Base-by-base conservation (phyloP, 2,113 vertebrate species). In the Todiramphus saurophagus region DNA sequence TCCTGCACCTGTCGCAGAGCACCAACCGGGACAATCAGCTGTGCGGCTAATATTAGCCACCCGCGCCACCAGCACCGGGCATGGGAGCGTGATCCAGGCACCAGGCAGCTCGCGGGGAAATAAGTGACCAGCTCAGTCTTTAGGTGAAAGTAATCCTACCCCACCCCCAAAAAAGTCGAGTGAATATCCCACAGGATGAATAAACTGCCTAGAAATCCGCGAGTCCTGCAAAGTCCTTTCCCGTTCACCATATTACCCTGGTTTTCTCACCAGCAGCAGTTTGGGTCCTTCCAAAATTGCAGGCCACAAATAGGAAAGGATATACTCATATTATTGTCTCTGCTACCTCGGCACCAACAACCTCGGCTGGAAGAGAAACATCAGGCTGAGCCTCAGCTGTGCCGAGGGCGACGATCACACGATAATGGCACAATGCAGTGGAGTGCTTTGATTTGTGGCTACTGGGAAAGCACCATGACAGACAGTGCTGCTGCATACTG, bases 141-240 rank as follows among this genome's bases (percentile, higher is more conserved):
- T 7, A 56, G 60, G 60, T 83, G 17, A 59, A 27, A 37, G 18
- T 5, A 69, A 87, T 66, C 56, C 17, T 33, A 16, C 11, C 35
- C 37, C n/a, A 25, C 50, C 50, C 20, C 50, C 11, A 31, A 56
- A 16, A 33, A 46, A 23, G 24, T 25, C 9, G 2, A 17, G 24
- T 16, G 28, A 28, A 8, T 55, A 15, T 23, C 37, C 13, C 6
- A 5, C 33, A 2, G 1, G 44, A 44, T 0, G 0, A 30, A 27
- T 46, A 83, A 86, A 16, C 9, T 8, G 2, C 23, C 5, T 0
- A 2, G 35, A 67, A 78, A 48, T 19, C 35, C 33, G 33, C 66
- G 41, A 53, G n/a, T 21, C 17, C 10, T 0, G 1, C 1, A 1
- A 0, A 0, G 46, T 43, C 43, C n/a, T 59, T 70, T 51, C n/a